These are phyloP conservation scores for Sparidentex hasta DNA, from an alignment of 2,797 vertebrate genomes.

Conservation along the genomic window DNA sequence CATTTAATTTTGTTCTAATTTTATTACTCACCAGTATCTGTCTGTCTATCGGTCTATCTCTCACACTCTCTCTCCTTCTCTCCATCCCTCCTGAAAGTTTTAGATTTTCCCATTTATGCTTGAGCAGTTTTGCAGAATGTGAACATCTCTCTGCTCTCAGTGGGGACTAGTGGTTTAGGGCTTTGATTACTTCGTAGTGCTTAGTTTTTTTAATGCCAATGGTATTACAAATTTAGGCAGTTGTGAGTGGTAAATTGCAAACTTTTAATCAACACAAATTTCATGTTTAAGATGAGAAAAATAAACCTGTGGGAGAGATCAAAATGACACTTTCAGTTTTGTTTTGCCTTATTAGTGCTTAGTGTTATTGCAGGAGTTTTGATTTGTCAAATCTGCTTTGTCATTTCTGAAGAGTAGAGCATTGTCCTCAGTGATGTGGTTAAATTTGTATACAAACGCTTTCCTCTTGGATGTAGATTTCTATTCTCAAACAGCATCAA, in stretches of 20 bases:
- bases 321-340: background rate
- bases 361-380: background rate
- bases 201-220: constrained; percentile 37
- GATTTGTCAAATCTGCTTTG: background rate
- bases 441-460: background rate
- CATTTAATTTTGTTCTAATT: constrained; percentile 46
- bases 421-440: background rate
- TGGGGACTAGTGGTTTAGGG: constrained; percentile 39
- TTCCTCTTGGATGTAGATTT: background rate
- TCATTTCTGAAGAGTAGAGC: constrained; percentile 8
- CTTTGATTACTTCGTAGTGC: constrained; percentile 34
- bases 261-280: constrained; percentile 21
- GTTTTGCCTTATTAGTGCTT: background rate
- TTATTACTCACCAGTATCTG: constrained; percentile 32
- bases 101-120: constrained; percentile 56
- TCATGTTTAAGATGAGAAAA: background rate
- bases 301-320: background rate
- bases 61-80: background rate
- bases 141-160: constrained; percentile 61
- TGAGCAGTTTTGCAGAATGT: constrained; percentile 66
- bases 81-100: constrained; percentile 62
- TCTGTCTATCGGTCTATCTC: background rate
- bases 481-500: background rate
- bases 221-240: constrained; percentile 41
- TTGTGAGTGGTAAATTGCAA: constrained; percentile 18